Conservation (phyloP, 1,140 invertebrate genomes). For the Stenopsyche tienmushanensis region DNA sequence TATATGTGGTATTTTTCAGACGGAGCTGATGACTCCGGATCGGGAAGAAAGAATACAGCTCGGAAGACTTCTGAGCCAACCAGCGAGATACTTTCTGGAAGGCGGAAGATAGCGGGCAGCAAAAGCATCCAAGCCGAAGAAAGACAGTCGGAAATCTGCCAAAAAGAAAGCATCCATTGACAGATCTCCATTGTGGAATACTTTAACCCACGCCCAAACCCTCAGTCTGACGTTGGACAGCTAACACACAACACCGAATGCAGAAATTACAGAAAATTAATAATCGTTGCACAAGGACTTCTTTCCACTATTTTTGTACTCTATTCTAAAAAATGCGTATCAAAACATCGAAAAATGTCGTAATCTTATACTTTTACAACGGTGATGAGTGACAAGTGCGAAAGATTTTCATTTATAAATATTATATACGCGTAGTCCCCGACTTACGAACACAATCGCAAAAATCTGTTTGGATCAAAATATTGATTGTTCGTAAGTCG, state of each 20-base stretch:
- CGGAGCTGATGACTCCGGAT: slow-evolving; percentile 59
- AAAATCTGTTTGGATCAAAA: too few relatives aligned
- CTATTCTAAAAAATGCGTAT: too few relatives aligned
- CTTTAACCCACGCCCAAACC: slow-evolving; percentile 63
- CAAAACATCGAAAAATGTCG: too few relatives aligned
- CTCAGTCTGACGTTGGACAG: slow-evolving; percentile 43
- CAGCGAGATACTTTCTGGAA: slow-evolving; percentile 37
- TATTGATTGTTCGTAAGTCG: too few relatives aligned
- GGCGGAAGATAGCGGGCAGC: slow-evolving; percentile 34
- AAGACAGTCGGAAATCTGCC: not conserved
- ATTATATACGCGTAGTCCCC: too few relatives aligned
- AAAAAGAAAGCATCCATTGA: slow-evolving; percentile 38
- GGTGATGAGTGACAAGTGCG: too few relatives aligned
- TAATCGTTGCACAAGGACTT: too few relatives aligned
- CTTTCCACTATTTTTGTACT: too few relatives aligned
- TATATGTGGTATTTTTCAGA: slow-evolving; percentile 42
- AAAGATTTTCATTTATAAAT: too few relatives aligned
- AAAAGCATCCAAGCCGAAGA: not conserved
- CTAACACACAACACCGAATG: not conserved
- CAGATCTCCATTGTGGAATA: slow-evolving; percentile 64
- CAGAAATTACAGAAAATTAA: too few relatives aligned
- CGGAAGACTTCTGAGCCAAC: slow-evolving; percentile 47
- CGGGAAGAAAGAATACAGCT: slow-evolving; percentile 53
- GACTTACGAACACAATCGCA: too few relatives aligned
- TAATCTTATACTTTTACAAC: too few relatives aligned